These are phyloP conservation scores for Hemicrepidius hirtus DNA, from an alignment of 2,888 invertebrate species.

Conservation along the genomic window DNA sequence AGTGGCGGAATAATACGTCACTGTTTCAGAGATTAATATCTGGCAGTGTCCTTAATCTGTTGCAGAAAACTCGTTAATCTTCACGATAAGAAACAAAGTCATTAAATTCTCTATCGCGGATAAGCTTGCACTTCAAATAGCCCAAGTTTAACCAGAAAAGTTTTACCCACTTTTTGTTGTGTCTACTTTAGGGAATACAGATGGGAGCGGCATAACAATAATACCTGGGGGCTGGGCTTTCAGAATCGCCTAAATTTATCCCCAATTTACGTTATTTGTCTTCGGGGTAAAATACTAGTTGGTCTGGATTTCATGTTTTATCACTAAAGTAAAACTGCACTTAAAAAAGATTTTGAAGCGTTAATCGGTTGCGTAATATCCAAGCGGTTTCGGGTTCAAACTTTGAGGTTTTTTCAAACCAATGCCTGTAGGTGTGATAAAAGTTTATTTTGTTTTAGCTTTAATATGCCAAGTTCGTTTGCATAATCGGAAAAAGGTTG, in stretches of 20 bases:
- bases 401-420: no score
- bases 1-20: conserved; percentile 60
- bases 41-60: conserved; percentile 66
- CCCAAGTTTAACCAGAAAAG: conserved; percentile 70
- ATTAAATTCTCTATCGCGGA: conserved; percentile 68
- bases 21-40: conserved; percentile 65
- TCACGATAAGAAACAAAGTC: conserved; percentile 69
- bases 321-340: neutral
- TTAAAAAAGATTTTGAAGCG: no score
- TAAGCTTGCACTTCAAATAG: conserved; percentile 65
- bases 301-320: neutral
- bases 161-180: conserved; percentile 59
- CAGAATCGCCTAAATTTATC: conserved; percentile 24
- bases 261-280: conserved; percentile 19
- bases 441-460: neutral
- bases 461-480: neutral
- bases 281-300: neutral
- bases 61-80: conserved; percentile 69
- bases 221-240: conserved; percentile 35
- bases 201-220: conserved; percentile 52
- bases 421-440: neutral
- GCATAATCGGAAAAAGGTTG: neutral
- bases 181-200: conserved; percentile 52
- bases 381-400: no score
- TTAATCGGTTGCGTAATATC: no score